Conservation (phyloP, 2,797 vertebrate species). For the Tangara arthus region DNA sequence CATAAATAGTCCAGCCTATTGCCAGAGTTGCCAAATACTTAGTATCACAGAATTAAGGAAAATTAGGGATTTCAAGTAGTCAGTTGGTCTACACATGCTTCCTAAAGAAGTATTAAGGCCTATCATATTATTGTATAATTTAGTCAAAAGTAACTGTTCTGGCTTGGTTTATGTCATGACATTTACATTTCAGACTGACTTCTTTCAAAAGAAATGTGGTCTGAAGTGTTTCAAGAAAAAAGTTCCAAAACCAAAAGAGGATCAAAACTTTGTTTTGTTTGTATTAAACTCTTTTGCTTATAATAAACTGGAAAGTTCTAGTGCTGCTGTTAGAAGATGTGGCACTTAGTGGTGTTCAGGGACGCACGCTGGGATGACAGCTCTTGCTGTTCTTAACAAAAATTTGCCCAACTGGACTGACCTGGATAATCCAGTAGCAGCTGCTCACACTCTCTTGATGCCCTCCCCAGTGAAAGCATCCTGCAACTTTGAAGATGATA, state of each 20-base stretch:
- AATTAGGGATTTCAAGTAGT: not conserved
- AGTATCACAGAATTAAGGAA: not conserved
- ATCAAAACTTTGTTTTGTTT: not conserved
- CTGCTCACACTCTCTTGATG: not conserved
- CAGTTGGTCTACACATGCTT: not conserved
- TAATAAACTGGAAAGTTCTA: not conserved
- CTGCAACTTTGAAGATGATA: not conserved
- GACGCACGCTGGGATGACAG: accelerated
- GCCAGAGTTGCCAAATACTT: not conserved
- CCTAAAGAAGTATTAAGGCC: not conserved
- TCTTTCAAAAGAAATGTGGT: not conserved
- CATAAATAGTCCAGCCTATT: not conserved
- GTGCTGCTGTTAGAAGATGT: not conserved
- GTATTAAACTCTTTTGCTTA: not conserved
- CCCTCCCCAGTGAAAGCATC: not conserved
- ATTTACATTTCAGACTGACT: not conserved
- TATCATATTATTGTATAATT: not conserved
- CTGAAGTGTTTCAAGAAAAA: not conserved
- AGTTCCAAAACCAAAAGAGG: not conserved
- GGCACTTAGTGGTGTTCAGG: not conserved
- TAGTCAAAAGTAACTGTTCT: not conserved
- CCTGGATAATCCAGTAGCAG: not conserved
- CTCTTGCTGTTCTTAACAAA: not conserved
- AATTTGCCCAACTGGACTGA: not conserved
- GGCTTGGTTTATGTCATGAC: not conserved